A percentile compares a stretch with the other conserved stretches of the same genome.
Conservation (phyloP, 2,888 invertebrate genomes). For the Odontothrips loti region DNA sequence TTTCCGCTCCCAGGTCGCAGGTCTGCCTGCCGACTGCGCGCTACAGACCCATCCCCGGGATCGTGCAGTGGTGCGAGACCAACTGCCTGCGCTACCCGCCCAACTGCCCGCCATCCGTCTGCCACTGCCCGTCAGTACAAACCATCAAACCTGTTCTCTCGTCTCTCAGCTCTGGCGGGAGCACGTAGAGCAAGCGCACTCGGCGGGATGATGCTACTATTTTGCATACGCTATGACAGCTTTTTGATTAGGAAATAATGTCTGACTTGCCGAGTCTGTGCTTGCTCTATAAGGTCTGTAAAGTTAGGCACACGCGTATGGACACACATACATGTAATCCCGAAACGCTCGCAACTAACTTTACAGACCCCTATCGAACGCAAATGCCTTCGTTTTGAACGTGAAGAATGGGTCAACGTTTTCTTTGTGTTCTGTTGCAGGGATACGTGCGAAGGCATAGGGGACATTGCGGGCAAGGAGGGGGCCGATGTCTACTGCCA, state of each 20-base stretch:
- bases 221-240: slow-evolving; percentile 9
- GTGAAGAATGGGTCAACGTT: background rate
- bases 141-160: background rate
- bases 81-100: slow-evolving; percentile 85
- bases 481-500: slow-evolving; percentile 82
- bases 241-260: background rate
- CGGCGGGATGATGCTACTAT: background rate
- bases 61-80: slow-evolving; percentile 76
- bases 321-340: too few relatives aligned
- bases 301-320: too few relatives aligned
- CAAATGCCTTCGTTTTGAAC: too few relatives aligned
- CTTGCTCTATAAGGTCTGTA: background rate
- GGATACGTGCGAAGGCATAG: slow-evolving; percentile 74
- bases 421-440: slow-evolving; percentile 49
- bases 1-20: slow-evolving; percentile 59
- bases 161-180: too few relatives aligned
- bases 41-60: slow-evolving; percentile 67
- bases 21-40: slow-evolving; percentile 65
- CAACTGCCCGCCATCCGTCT: slow-evolving; percentile 71
- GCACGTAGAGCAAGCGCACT: too few relatives aligned
- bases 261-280: background rate
- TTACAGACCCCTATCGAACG: too few relatives aligned
- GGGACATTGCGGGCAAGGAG: slow-evolving; percentile 64
- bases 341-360: too few relatives aligned
- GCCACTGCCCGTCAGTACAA: slow-evolving; percentile 75